Evolutionary conservation across 1,140 invertebrate genomes (phyloP).

Genomic region (Drosophila seguyi): DNA sequence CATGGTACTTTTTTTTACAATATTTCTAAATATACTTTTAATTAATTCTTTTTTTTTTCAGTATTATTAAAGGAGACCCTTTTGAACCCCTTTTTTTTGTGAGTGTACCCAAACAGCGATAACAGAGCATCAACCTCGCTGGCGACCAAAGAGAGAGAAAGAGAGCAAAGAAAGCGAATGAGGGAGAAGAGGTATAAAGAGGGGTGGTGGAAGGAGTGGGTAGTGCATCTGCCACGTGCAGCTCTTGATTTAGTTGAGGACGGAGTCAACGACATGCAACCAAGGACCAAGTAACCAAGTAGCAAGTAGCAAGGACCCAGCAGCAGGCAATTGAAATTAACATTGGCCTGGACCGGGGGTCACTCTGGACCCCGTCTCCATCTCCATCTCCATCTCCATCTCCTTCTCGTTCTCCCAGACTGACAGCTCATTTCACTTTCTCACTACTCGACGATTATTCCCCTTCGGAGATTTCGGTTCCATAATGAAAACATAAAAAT

Average conservation of each 20-base stretch:
- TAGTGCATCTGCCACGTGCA: conserved; percentile 73
- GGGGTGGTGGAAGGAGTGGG: conserved; percentile 11
- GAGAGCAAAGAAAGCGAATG: conserved; percentile 28
- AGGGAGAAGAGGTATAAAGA: neutral
- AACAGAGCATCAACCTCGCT: conserved; percentile 47
- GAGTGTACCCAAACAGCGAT: conserved; percentile 36
- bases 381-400: no score
- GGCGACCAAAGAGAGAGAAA: neutral
- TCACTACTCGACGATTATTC: conserved; percentile 39
- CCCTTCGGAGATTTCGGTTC: conserved; percentile 16
- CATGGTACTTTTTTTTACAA: neutral
- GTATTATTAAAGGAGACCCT: no score
- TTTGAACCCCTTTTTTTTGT: neutral
- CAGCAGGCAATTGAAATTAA: conserved; percentile 71
- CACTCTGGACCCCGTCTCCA: neutral
- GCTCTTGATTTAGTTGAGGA: conserved; percentile 67
- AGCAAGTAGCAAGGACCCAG: no score
- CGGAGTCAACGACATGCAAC: conserved; percentile 64
- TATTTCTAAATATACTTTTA: neutral
- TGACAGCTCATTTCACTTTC: conserved; percentile 72
- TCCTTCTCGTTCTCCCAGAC: neutral
- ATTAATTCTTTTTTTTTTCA: neutral
- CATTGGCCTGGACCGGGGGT: conserved; percentile 37
- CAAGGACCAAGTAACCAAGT: conserved; percentile 24
- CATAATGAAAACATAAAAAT: conserved; percentile 53